phyloP scores from a whole-genome alignment of 2,113 vertebrate genomes.

The Hippocampus mohnikei region DNA sequence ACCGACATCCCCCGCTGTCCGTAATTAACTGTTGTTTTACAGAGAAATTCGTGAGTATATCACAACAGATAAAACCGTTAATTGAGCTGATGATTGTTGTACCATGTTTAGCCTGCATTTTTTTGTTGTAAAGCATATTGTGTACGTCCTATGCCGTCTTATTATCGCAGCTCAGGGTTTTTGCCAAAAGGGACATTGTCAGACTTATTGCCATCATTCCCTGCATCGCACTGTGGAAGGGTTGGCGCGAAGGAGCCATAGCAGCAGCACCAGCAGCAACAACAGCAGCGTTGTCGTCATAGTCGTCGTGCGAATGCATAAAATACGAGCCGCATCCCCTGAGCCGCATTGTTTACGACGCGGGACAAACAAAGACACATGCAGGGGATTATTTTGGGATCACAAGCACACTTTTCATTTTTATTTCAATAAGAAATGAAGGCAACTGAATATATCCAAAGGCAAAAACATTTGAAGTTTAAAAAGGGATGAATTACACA shows the following conservation, averaged over 20 bases:
- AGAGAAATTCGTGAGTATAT: neutral
- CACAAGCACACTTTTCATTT: neutral
- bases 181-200: neutral
- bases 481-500: constrained; percentile 1
- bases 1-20: too few species aligned
- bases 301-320: constrained; percentile 5
- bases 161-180: neutral
- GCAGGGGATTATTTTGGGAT: constrained; percentile 5
- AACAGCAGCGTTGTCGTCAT: neutral
- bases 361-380: constrained; percentile 4
- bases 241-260: neutral
- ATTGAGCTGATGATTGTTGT: neutral
- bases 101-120: neutral
- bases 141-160: neutral
- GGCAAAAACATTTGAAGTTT: constrained; percentile 7
- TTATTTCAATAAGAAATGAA: constrained; percentile 7
- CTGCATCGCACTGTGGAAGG: neutral
- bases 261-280: neutral
- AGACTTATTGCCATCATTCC: neutral
- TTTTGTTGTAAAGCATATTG: neutral
- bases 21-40: too few species aligned
- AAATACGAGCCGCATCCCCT: constrained; percentile 4
- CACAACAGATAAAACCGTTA: neutral
- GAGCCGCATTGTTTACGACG: constrained; percentile 1
- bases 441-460: neutral